Evolutionary conservation across 64 coral and sea anemone genomes (phyloP).

Genomic region (Orbicella faveolata): DNA sequence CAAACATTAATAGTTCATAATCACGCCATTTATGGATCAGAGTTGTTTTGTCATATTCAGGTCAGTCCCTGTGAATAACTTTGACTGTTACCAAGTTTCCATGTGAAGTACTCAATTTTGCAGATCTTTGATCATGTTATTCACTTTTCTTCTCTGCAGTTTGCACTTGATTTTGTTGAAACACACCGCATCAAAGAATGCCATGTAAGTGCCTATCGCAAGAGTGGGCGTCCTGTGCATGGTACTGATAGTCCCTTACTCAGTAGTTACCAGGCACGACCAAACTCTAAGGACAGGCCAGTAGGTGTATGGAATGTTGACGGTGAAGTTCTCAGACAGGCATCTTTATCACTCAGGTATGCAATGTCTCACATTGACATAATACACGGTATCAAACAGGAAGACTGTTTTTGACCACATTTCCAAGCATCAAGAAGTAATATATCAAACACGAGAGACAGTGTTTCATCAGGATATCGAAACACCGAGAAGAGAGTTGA

Average conservation of each 20-base stretch:
- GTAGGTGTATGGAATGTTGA: constrained; percentile 94
- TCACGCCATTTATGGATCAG: too few species aligned
- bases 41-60: too few species aligned
- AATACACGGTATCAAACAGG: too few species aligned
- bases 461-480: too few species aligned
- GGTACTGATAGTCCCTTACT: background rate
- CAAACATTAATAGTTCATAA: too few species aligned
- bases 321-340: constrained; percentile 85
- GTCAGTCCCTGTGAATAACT: too few species aligned
- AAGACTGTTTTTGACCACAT: too few species aligned
- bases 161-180: constrained; percentile 95
- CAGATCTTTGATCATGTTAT: too few species aligned
- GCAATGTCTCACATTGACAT: background rate
- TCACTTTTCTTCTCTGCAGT: constrained; percentile 33
- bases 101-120: background rate
- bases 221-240: constrained; percentile 3
- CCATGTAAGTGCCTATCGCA: constrained; percentile 48
- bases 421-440: too few species aligned
- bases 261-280: background rate
- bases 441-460: too few species aligned
- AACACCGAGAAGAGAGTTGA: too few species aligned
- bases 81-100: too few species aligned
- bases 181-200: constrained; percentile 83
- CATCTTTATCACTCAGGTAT: constrained; percentile 75
- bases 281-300: constrained; percentile 44